Conservation (phyloP, 2,888 invertebrate genomes). For the Ceramica pisi region DNA sequence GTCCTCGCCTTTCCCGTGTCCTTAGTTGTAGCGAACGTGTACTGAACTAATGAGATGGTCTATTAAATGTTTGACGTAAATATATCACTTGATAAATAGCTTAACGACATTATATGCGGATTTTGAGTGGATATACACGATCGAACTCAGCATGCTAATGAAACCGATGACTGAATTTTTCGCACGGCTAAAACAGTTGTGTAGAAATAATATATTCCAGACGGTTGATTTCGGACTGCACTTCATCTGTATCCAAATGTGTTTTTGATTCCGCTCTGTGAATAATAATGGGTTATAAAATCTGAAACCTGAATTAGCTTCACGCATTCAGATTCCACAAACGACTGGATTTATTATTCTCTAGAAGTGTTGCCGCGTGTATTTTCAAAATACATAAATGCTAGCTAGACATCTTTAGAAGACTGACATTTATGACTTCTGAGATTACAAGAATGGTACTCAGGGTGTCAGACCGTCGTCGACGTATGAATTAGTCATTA, state of each 20-base stretch:
- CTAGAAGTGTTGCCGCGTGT: background rate
- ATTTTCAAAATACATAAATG: slow-evolving; percentile 20
- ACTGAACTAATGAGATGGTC: slow-evolving; percentile 86
- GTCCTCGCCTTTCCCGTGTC: slow-evolving; percentile 82
- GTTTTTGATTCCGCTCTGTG: slow-evolving; percentile 15
- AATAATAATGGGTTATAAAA: slow-evolving; percentile 8
- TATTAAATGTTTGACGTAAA: slow-evolving; percentile 85
- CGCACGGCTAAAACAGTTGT: slow-evolving; percentile 13
- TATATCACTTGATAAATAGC: slow-evolving; percentile 74
- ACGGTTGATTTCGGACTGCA: slow-evolving; percentile 6
- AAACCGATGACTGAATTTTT: slow-evolving; percentile 3
- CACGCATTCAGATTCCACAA: slow-evolving; percentile 7
- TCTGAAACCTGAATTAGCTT: slow-evolving; percentile 2
- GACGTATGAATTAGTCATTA: slow-evolving; percentile 62
- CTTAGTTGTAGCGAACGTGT: slow-evolving; percentile 85
- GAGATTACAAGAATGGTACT: slow-evolving; percentile 34
- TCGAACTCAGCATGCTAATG: slow-evolving; percentile 47
- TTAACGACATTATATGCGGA: slow-evolving; percentile 53
- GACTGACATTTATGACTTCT: slow-evolving; percentile 39
- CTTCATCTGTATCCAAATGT: slow-evolving; percentile 12
- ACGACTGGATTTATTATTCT: background rate
- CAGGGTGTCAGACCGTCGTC: slow-evolving; percentile 36
- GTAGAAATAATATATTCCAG: slow-evolving; percentile 27
- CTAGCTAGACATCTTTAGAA: slow-evolving; percentile 21
- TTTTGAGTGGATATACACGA: slow-evolving; percentile 56